Evolutionary conservation across 2,797 vertebrate genomes (phyloP).

Genomic region (Gastrophryne carolinensis): DNA sequence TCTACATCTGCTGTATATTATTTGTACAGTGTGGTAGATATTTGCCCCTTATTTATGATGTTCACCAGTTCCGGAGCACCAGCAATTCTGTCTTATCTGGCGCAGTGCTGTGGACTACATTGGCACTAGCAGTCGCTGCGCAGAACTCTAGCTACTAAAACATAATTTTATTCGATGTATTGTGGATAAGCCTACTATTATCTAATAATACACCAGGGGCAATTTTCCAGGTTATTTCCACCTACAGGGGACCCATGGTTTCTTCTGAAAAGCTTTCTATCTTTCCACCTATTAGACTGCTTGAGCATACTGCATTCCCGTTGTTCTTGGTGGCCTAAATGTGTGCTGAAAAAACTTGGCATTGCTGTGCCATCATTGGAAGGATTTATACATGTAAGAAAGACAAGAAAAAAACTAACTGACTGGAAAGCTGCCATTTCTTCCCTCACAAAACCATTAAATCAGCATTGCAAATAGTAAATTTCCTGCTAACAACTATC

Average conservation of each 20-base stretch:
- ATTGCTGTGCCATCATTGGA: slow-evolving; percentile 1
- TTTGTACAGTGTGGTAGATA: too few relatives aligned
- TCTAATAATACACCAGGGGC: background rate
- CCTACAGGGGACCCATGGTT: background rate
- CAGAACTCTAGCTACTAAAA: too few relatives aligned
- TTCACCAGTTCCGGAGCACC: too few relatives aligned
- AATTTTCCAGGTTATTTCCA: background rate
- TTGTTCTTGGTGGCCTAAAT: background rate
- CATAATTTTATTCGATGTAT: too few relatives aligned
- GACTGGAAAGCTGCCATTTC: slow-evolving; percentile 34
- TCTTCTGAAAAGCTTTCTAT: background rate
- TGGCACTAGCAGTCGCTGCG: too few relatives aligned
- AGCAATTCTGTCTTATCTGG: too few relatives aligned
- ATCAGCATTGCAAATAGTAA: slow-evolving; percentile 43
- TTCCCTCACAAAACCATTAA: slow-evolving; percentile 13
- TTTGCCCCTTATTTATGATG: too few relatives aligned
- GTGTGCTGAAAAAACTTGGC: slow-evolving; percentile 11
- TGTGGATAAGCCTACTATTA: too few relatives aligned
- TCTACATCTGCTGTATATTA: too few relatives aligned
- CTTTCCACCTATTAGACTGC: background rate
- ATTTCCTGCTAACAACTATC: slow-evolving; percentile 19
- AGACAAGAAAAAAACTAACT: background rate
- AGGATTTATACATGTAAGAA: slow-evolving; percentile 21
- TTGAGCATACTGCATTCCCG: background rate
- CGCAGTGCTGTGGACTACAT: too few relatives aligned